Evolutionary conservation across 2,113 vertebrate species (phyloP).

Genomic region (Nesoenas mayeri): DNA sequence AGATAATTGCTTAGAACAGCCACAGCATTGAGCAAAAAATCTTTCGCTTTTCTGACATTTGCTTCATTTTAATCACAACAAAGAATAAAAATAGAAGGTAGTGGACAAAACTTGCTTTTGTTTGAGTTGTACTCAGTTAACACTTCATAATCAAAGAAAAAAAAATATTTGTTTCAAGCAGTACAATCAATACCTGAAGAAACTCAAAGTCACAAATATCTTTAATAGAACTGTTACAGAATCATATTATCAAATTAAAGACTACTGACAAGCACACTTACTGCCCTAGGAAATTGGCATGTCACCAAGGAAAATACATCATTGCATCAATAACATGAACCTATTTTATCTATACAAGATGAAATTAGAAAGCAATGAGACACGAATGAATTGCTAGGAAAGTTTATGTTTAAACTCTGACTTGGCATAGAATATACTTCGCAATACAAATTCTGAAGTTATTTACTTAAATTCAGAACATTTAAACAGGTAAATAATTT

Average conservation of each 20-base stretch:
- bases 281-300: neutral
- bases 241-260: neutral
- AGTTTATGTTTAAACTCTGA: neutral
- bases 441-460: neutral
- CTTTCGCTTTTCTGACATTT: neutral
- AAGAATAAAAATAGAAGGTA: neutral
- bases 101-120: neutral
- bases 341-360: neutral
- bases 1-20: neutral
- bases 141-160: neutral
- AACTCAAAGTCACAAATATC: neutral
- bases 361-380: neutral
- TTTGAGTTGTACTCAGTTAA: neutral
- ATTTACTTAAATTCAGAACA: neutral
- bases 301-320: neutral
- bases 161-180: constrained; percentile 22
- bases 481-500: neutral
- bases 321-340: neutral
- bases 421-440: neutral
- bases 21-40: neutral
- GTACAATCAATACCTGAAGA: constrained; percentile 30
- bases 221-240: neutral
- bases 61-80: neutral
- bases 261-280: neutral
- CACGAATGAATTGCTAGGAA: neutral